Evolutionary conservation across 1,140 invertebrate species (phyloP).

Genomic region (Episyrphus balteatus): DNA sequence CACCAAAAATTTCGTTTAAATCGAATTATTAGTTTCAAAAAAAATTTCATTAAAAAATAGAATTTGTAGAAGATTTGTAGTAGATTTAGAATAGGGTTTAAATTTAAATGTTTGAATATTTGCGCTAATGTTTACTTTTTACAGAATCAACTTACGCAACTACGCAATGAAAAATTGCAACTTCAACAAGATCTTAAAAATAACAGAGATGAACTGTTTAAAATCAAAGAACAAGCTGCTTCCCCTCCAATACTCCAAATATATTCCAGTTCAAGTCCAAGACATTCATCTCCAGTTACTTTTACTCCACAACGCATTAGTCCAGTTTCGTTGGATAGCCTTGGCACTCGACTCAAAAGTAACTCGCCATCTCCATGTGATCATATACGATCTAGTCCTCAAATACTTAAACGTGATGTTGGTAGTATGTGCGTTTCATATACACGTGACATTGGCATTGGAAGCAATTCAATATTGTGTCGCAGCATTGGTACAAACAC

Average conservation of each 20-base stretch:
- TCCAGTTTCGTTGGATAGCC: conserved; percentile 29
- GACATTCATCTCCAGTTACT: conserved; percentile 20
- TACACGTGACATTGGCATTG: conserved; percentile 22
- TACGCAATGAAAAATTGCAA: conserved; percentile 64
- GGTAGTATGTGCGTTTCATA: conserved; percentile 47
- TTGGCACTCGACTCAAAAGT: conserved; percentile 24
- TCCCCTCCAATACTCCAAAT: conserved; percentile 18
- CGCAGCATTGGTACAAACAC: conserved; percentile 14
- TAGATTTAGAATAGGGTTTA: too few species aligned
- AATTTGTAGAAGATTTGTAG: too few species aligned
- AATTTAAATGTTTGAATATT: background rate
- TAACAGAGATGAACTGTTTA: conserved; percentile 34
- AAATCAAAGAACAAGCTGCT: conserved; percentile 36
- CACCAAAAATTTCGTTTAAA: too few species aligned
- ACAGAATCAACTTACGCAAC: conserved; percentile 53
- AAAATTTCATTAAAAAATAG: too few species aligned
- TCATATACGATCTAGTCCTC: conserved; percentile 2
- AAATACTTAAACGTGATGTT: conserved; percentile 43
- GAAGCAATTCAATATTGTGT: conserved; percentile 8
- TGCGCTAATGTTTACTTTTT: background rate
- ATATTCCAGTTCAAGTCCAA: conserved; percentile 15
- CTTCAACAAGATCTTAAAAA: conserved; percentile 49
- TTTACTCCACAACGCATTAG: conserved; percentile 32
- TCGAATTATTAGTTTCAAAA: too few species aligned
- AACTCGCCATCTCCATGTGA: conserved; percentile 17